Evolutionary conservation across 1,140 invertebrate genomes (phyloP), one percentile per base, ranked within the genome.

Genomic region (Littorina saxatilis): DNA sequence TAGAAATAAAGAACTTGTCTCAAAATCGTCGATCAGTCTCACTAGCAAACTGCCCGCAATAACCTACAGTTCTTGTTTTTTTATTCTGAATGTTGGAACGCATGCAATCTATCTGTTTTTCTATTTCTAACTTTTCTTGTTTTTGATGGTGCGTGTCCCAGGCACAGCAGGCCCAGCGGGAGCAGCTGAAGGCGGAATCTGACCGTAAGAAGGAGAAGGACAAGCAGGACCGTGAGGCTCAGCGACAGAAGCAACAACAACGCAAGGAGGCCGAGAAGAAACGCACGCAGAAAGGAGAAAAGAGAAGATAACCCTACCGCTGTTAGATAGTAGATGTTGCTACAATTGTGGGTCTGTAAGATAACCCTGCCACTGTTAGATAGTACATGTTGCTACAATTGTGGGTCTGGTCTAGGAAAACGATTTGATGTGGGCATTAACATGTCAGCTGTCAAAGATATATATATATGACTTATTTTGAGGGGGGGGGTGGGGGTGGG

Each of bases 141-240:
- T 5, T 5, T 17, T 63, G 4, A 7, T 63, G n/a, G n/a, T 27
- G 15, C 58, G 80, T 87, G 47, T 13, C 39, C 23, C 66, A 80
- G 47, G 20, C 68, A 1, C 85, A 88, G 70, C 81, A 82, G 43
- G 87, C 86, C 52, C 81, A 85, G 50, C 47, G 87, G 74, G 87
- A 88, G 50, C 85, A 86, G 78, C 73, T 85, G 1, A 88, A 86
- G 35, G 75, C 85, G 66, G 87, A 88, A 43, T 47, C 82, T 2
- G 87, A 88, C n/a, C 88, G 87, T 47, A 90, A 90, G 76, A 87
- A 87, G 35, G 87, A 90, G 77, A 90, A 90, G 50, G 87, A 90
- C 50, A 87, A 87, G 81, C 84, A 83, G 55, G 88, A 90, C 27
- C 83, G 87, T 37, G 84, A 84, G 35, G 75, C 78, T 23, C 88